phyloP scores from a whole-genome alignment of 2,888 invertebrate genomes.

The Miltochrista miniata region DNA sequence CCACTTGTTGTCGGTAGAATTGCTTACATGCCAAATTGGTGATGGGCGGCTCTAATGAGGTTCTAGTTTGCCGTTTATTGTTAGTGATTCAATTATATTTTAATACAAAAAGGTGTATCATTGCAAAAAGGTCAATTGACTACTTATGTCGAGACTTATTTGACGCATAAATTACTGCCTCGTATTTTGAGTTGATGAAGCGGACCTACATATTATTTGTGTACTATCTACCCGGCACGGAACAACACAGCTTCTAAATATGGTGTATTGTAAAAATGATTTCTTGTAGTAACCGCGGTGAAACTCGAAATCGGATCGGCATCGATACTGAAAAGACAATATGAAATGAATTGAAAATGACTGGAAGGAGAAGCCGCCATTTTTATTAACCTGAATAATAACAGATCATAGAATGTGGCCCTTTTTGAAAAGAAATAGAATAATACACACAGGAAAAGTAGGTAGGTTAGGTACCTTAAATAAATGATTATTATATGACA shows the following conservation, averaged over 20 bases:
- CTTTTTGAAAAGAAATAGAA: no score
- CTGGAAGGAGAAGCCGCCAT: slow-evolving; percentile 18
- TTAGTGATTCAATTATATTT: slow-evolving; percentile 36
- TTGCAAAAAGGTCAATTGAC: slow-evolving; percentile 29
- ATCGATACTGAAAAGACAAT: no score
- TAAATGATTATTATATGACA: no score
- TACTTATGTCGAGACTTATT: slow-evolving; percentile 22
- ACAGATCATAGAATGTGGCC: slow-evolving; percentile 1
- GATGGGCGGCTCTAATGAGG: slow-evolving; percentile 42
- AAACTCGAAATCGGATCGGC: no score
- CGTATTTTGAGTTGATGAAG: slow-evolving; percentile 1
- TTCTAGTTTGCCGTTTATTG: slow-evolving; percentile 45
- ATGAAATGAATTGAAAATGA: slow-evolving; percentile 25
- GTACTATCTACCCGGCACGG: background rate
- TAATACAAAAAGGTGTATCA: slow-evolving; percentile 25
- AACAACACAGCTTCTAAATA: slow-evolving; percentile 12
- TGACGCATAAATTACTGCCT: slow-evolving; percentile 29
- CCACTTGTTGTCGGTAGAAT: slow-evolving; percentile 42
- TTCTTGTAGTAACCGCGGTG: no score
- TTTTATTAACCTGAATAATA: slow-evolving; percentile 21
- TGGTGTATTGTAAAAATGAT: slow-evolving; percentile 1
- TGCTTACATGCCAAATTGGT: slow-evolving; percentile 39
- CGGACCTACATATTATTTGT: background rate
- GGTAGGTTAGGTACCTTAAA: no score
- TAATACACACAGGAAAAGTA: no score